Evolutionary conservation across 2,888 invertebrate genomes (phyloP), one percentile per base, ranked within the genome.

Genomic region (Allygus modestus): DNA sequence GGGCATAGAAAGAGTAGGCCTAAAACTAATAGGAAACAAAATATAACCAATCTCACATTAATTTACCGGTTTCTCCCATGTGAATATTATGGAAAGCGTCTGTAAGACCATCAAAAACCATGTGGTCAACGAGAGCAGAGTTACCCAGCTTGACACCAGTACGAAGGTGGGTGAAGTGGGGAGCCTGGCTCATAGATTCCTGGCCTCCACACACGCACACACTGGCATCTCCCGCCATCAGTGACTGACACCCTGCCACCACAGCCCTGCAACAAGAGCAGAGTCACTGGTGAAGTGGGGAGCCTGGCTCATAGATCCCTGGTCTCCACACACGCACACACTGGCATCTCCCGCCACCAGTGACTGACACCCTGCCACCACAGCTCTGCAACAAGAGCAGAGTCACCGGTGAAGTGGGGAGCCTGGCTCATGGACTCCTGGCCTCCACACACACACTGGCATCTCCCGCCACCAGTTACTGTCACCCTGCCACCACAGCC

Each of bases 371-470:
- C 94, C 97, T 88, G 94, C 90, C 23, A 91, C 91, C 41, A 97
- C 93, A 41, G 94, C 90, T 90, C 95, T 94, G 84, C 97, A 2
- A 91, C 88, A 87, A 96, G 88, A 33, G 91, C 90, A 5, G 91
- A 90, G 87, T 94, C 90, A 4, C 96, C 96, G 91, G 93, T 90
- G 2, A 92, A 92, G 89, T 97, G 97, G 0, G 94, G 95, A 2
- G 96, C 93, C 90, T 92, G 92, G 82, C 95, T 95, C 97, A 97
- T 97, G 88, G 91, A 95, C 90, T 97, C 97, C 91, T 96, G 96
- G 0, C 97, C 97, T 41, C 96, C 96, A 88, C 95, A 94, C 96
- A 93, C 86, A 96, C 91, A 31, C 91, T 90, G 1, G 93, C 91
- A 88, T 96, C 95, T 5, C 94, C 95, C 79, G 91, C 89, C 86